These are phyloP conservation scores for Habropoda laboriosa DNA, from an alignment of 1,140 invertebrate species.

Conservation along the genomic window DNA sequence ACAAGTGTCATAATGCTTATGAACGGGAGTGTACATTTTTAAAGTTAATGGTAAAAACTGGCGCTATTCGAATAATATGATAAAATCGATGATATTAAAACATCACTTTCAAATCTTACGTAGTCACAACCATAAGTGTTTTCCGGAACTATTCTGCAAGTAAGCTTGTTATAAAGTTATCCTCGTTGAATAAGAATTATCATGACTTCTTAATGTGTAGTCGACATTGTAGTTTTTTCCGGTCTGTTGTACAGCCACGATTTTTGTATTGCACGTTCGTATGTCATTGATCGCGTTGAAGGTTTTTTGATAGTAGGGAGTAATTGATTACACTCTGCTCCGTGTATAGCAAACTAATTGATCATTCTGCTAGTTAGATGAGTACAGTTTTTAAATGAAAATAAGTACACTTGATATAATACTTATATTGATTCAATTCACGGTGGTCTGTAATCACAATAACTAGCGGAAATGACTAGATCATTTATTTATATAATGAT, in stretches of 20 bases:
- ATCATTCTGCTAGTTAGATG: too few relatives aligned
- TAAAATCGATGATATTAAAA: constrained; percentile 7
- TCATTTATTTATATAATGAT: too few relatives aligned
- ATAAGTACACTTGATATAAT: background rate
- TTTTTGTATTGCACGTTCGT: constrained; percentile 19
- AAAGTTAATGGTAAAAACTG: background rate
- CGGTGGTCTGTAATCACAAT: too few relatives aligned
- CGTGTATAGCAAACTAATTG: background rate
- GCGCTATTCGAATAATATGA: background rate
- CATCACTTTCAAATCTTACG: background rate
- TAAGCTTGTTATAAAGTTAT: background rate
- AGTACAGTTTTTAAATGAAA: background rate
- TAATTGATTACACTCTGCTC: constrained; percentile 9
- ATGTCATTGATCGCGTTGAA: constrained; percentile 26
- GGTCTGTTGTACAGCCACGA: background rate
- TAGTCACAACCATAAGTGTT: background rate
- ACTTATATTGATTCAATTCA: too few relatives aligned
- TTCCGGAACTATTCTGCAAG: background rate
- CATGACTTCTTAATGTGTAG: constrained; percentile 4
- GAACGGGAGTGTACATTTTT: too few relatives aligned
- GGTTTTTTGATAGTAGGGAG: constrained; percentile 15
- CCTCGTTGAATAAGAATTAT: background rate
- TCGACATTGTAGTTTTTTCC: constrained; percentile 17
- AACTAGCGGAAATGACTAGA: too few relatives aligned
- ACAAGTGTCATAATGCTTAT: too few relatives aligned